Evolutionary conservation across 2,888 invertebrate species (phyloP), one percentile per base, ranked within the genome.

Genomic region (Cerastoderma edule): DNA sequence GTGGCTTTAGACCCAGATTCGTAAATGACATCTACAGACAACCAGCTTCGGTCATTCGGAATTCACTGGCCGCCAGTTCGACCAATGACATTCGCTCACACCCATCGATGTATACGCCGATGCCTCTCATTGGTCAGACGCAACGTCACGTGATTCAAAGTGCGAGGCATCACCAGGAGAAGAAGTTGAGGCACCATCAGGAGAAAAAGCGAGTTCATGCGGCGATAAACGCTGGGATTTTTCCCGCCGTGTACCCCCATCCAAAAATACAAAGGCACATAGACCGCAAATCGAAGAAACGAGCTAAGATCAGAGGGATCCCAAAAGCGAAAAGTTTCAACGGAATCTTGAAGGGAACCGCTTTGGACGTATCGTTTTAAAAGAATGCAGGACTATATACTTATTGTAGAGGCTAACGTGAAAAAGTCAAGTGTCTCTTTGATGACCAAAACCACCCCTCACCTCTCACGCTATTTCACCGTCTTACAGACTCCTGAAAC

Each of bases 271-370:
- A 64, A 44, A 33, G 48, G 27, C 57, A 72, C 30, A 1, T 27
- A 4, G 53, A 71, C 27, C 63, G 46, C 32, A 67, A 67, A 33
- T 56, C 63, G 8, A 67, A 67, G 28, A 67, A 71, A 28, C 50
- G 67, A 0, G 44, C 63, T 6, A 54, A 67, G 35, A 35, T 67
- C 39, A 53, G 50, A 19, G 44, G 50, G 6, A 71, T 75, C 2
- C 67, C 75, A 10, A 71, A 53, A 24, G 75, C 75, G 3, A 75
- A 75, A 60, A 75, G 75, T 54, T 75, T 75, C 48, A 54, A 71
- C 16, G 71, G 75, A 33, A 71, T 71, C 19, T 32, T 75, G 27
- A 71, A 75, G 32, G 54, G 63, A 24, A 75, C 75, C 0, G 35
- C 75, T 4, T 32, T 75, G n/a, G 65, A 74, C 44, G 56, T 66